Conservation (phyloP, 2,888 invertebrate genomes). For the Habroteleia sp. region DNA sequence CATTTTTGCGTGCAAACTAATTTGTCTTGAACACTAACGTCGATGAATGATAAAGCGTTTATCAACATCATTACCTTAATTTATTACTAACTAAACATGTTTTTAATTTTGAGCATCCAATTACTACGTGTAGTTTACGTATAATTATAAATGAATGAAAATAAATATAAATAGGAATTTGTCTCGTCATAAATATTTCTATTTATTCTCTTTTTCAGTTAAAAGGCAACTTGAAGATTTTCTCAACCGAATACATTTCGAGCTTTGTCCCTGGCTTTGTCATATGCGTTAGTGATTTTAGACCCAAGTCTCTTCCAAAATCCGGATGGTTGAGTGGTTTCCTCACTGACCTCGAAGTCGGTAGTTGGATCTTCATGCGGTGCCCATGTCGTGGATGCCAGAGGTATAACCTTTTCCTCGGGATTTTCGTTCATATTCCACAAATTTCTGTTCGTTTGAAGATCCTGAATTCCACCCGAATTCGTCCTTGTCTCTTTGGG, state of each 20-base stretch:
- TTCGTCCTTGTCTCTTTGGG: slow-evolving; percentile 68
- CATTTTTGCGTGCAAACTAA: too few relatives aligned
- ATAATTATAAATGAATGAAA: too few relatives aligned
- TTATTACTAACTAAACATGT: too few relatives aligned
- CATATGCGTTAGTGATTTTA: slow-evolving; percentile 82
- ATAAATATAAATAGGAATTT: too few relatives aligned
- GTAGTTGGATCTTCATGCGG: slow-evolving; percentile 25
- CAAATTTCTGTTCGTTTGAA: slow-evolving; percentile 66
- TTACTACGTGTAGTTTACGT: too few relatives aligned
- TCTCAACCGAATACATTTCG: slow-evolving; percentile 76
- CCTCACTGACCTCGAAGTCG: slow-evolving; percentile 44
- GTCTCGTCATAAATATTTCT: too few relatives aligned
- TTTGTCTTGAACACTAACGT: too few relatives aligned
- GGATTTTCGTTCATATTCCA: slow-evolving; percentile 72
- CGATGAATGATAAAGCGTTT: too few relatives aligned
- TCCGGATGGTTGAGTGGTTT: slow-evolving; percentile 78
- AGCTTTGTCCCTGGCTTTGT: slow-evolving; percentile 83
- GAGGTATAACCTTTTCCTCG: slow-evolving; percentile 46
- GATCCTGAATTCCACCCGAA: slow-evolving; percentile 71
- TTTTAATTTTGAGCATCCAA: too few relatives aligned
- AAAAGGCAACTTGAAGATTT: too few relatives aligned
- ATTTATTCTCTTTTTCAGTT: too few relatives aligned
- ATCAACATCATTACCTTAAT: too few relatives aligned
- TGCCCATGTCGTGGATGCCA: slow-evolving; percentile 45
- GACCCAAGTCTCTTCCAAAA: slow-evolving; percentile 84